A percentile compares a stretch with the other conserved stretches of the same genome.
Evolutionary conservation across 30 jellyfish, hydroid and myxozoan genomes (phyloP).

Genomic region (Clytia hemisphaerica): DNA sequence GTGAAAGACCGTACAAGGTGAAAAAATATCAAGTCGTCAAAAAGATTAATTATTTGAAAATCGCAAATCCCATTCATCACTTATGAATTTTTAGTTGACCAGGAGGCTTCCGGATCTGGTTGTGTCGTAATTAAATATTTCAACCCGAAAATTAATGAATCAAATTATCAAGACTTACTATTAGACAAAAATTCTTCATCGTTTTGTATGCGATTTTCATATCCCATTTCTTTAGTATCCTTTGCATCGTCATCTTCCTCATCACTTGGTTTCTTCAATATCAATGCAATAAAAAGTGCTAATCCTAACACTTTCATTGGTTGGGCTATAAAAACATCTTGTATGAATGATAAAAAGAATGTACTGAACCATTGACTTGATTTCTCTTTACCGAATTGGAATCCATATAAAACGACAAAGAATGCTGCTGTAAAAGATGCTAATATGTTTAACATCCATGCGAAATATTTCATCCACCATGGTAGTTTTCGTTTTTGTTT

Average conservation of each 20-base stretch:
- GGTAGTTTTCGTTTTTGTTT: slow-evolving; percentile 62
- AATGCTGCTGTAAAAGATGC: slow-evolving; percentile 89
- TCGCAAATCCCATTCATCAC: too few species aligned
- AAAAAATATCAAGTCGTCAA: too few species aligned
- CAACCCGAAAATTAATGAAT: too few species aligned
- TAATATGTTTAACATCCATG: slow-evolving; percentile 69
- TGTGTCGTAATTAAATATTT: too few species aligned
- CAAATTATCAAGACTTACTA: too few species aligned
- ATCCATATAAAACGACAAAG: slow-evolving; percentile 91
- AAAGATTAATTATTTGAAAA: too few species aligned
- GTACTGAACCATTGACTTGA: slow-evolving; percentile 91
- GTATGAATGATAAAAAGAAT: slow-evolving; percentile 71
- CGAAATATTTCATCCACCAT: slow-evolving; percentile 89
- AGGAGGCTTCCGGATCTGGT: too few species aligned
- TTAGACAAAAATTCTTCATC: slow-evolving; percentile 70
- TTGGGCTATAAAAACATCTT: slow-evolving; percentile 82
- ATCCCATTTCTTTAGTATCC: not conserved
- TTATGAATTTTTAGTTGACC: too few species aligned
- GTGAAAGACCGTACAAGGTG: too few species aligned
- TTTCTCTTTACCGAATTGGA: slow-evolving; percentile 83
- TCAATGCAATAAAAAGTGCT: slow-evolving; percentile 81
- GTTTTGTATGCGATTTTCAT: slow-evolving; percentile 56
- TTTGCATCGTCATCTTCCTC: slow-evolving; percentile 62
- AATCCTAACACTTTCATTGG: slow-evolving; percentile 75
- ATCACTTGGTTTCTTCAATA: slow-evolving; percentile 84